A percentile compares a stretch with the other conserved stretches of the same genome.
These are phyloP conservation scores for Scotopteryx bipunctaria DNA, from an alignment of 2,888 invertebrate genomes.

Conservation along the genomic window DNA sequence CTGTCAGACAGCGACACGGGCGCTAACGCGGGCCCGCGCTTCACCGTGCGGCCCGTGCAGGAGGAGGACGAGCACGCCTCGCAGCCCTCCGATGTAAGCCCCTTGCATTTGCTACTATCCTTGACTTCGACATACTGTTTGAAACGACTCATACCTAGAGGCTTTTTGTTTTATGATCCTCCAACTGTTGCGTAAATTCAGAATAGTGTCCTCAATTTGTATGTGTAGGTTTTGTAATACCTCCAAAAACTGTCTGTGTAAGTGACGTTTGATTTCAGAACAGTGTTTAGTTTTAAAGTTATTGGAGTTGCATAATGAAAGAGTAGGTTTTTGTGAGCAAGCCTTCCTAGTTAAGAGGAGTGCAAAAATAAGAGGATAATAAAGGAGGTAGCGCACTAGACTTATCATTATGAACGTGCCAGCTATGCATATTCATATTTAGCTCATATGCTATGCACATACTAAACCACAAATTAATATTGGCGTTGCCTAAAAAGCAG, in stretches of 20 bases:
- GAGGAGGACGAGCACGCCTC: slow-evolving; percentile 86
- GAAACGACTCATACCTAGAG: slow-evolving; percentile 28
- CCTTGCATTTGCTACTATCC: slow-evolving; percentile 35
- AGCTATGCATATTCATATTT: slow-evolving; percentile 13
- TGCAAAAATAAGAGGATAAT: too few relatives aligned
- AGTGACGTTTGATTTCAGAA: too few relatives aligned
- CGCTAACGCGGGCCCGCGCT: slow-evolving; percentile 73
- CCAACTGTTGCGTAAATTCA: too few relatives aligned
- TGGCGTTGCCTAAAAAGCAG: neutral
- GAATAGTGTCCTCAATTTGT: too few relatives aligned
- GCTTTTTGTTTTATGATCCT: neutral
- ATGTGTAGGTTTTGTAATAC: too few relatives aligned
- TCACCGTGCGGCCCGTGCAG: slow-evolving; percentile 86
- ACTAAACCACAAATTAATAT: slow-evolving; percentile 10
- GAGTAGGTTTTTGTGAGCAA: too few relatives aligned
- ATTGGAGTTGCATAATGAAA: too few relatives aligned
- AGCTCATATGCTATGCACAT: slow-evolving; percentile 13
- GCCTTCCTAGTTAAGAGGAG: too few relatives aligned
- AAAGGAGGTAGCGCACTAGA: neutral
- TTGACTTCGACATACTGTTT: slow-evolving; percentile 34
- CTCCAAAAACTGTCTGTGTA: too few relatives aligned
- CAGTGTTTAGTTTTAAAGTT: too few relatives aligned
- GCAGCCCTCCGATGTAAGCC: slow-evolving; percentile 77
- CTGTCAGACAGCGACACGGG: slow-evolving; percentile 80
- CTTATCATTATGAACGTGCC: slow-evolving; percentile 1